Base-by-base conservation (phyloP, 2,888 invertebrate species). In the Mythimna lalbum region DNA sequence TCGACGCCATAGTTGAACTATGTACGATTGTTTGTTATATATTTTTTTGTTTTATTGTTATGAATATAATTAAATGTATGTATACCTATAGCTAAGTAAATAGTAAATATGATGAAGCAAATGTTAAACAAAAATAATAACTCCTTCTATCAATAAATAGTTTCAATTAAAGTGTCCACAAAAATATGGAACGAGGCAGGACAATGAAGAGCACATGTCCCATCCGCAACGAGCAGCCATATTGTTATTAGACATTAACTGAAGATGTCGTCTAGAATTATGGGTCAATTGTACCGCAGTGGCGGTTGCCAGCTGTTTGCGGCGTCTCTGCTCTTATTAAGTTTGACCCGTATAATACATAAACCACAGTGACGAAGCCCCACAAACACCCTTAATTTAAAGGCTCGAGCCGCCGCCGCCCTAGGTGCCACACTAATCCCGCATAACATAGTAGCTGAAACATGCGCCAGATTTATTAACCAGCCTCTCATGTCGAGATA, bases 301-400 rank as follows among this genome's bases (percentile, higher is more conserved):
- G 43, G 76, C 61, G 64, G 81, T 79, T 85, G 81, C 80, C 83
- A 86, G 86, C 86, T 88, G 86, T 83, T 87, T 85, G 88, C 67
- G 83, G 85, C 68, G 82, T 55, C 75, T 52, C 70, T 21, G 78
- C 80, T 82, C 86, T 90, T 90, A 91, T 91, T 91, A 92, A 90
- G 84, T 90, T 89, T 89, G 90, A 90, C 89, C 90, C 86, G 73
- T 78, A 86, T 83, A 80, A 88, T 87, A 90, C 87, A 89, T 90
- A 88, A 89, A 87, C 89, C 87, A 80, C 84, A 81, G 85, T 83
- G 82, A 83, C 77, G 79, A 76, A 79, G 78, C 70, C 82, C 83
- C 84, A 83, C 87, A 84, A 89, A 88, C 88, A 87, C 85, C 87
- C 88, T 87, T 88, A 89, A 90, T 90, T 89, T 90, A 90, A 89